Percentiles rank a stretch among this genome's conserved stretches.
These are phyloP conservation scores for Cremastinae sp. DNA, from an alignment of 2,888 invertebrate species.

Conservation along the genomic window DNA sequence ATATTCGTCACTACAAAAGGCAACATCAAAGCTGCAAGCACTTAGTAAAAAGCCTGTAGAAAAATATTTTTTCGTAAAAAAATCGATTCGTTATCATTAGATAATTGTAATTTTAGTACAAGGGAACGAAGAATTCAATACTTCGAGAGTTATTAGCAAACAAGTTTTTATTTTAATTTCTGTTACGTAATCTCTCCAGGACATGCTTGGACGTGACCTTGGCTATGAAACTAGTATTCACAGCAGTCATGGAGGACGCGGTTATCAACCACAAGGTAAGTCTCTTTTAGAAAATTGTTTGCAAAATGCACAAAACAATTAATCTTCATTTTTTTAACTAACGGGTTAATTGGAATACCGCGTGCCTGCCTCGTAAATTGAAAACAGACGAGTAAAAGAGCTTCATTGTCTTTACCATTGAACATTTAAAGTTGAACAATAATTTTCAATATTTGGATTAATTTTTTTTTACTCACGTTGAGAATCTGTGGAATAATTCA, in stretches of 20 bases:
- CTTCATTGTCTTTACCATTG: no score
- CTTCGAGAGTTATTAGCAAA: conserved; percentile 37
- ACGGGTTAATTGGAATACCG: not conserved
- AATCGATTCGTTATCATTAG: no score
- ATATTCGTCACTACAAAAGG: not conserved
- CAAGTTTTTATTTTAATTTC: conserved; percentile 75
- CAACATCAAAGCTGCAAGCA: no score
- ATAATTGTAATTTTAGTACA: not conserved
- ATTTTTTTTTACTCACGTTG: no score
- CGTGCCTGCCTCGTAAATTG: not conserved
- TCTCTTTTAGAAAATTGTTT: conserved; percentile 55
- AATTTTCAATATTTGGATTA: no score
- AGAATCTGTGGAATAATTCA: no score
- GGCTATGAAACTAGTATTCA: conserved; percentile 94
- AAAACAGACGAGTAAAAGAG: not conserved
- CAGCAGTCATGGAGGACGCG: conserved; percentile 88
- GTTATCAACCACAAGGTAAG: conserved; percentile 94
- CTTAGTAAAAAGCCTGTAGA: no score
- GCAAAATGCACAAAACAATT: not conserved
- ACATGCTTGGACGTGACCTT: conserved; percentile 95
- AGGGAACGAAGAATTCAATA: conserved; percentile 21
- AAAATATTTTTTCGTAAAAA: not conserved
- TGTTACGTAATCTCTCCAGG: conserved; percentile 83
- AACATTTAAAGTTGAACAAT: not conserved
- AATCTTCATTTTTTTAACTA: not conserved